Evolutionary conservation across 1,140 invertebrate genomes (phyloP).

Genomic region (Aphaenogaster rudis): DNA sequence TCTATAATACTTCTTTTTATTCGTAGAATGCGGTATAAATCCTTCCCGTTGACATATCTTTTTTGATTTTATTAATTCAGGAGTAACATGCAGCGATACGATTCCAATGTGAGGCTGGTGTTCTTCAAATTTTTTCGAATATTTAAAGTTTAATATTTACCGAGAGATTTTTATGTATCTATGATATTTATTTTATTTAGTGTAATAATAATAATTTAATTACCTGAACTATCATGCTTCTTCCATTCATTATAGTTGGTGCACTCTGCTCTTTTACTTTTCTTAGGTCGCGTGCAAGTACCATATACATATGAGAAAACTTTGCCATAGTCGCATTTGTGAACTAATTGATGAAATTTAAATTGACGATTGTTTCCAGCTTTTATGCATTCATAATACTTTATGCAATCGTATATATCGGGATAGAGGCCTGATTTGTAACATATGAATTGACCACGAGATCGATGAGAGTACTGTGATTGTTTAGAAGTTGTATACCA

Average conservation of each 20-base stretch:
- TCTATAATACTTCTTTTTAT: slow-evolving; percentile 10
- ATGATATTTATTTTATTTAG: neutral
- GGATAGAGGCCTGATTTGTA: neutral
- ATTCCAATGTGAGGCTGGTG: neutral
- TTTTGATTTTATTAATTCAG: neutral
- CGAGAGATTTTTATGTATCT: neutral
- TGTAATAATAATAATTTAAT: neutral
- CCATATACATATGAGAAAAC: slow-evolving; percentile 20
- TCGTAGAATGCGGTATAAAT: neutral
- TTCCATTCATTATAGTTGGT: neutral
- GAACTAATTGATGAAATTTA: neutral
- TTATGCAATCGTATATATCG: slow-evolving; percentile 1
- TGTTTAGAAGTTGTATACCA: neutral
- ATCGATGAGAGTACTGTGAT: neutral
- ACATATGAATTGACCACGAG: neutral
- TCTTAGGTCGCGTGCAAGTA: neutral
- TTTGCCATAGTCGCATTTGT: neutral
- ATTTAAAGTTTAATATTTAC: neutral
- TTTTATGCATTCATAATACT: slow-evolving; percentile 16
- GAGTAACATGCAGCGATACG: neutral
- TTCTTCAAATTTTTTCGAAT: neutral
- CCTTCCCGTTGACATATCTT: neutral
- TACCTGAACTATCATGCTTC: slow-evolving; percentile 8
- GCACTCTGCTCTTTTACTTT: slow-evolving; percentile 39
- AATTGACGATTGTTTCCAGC: no score